A percentile compares a stretch with the other conserved stretches of the same genome.
Evolutionary conservation across 2,888 invertebrate genomes (phyloP).

Genomic region (Cinara cedri): DNA sequence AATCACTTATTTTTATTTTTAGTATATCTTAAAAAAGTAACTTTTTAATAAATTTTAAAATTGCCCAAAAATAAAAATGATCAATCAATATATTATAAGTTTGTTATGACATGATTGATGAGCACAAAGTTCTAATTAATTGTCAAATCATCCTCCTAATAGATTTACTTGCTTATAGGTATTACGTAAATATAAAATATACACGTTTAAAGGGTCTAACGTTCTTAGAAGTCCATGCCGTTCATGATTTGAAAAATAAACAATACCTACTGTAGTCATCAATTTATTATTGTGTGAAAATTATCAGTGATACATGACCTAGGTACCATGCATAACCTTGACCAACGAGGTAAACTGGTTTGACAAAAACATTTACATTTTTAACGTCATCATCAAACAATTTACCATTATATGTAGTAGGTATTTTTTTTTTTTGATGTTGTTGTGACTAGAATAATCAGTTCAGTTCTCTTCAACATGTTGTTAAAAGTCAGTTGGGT

Average conservation of each 20-base stretch:
- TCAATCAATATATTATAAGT: too few species aligned
- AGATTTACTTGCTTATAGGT: too few species aligned
- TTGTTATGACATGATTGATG: too few species aligned
- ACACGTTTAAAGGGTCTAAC: not conserved
- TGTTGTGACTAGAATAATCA: not conserved
- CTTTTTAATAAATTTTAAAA: too few species aligned
- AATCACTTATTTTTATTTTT: too few species aligned
- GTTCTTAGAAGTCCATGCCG: not conserved
- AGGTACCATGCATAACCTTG: constrained; percentile 35
- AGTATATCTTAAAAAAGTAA: too few species aligned
- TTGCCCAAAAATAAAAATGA: too few species aligned
- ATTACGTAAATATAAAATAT: too few species aligned
- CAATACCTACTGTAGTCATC: not conserved
- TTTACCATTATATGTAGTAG: not conserved
- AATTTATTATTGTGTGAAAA: not conserved
- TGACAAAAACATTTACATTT: constrained; percentile 41
- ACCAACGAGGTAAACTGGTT: constrained; percentile 50
- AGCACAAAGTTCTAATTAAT: too few species aligned
- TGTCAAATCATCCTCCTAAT: too few species aligned
- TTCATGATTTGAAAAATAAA: not conserved
- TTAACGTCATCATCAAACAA: constrained; percentile 35
- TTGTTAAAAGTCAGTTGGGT: not conserved
- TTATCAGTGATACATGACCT: not conserved
- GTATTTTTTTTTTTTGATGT: not conserved
- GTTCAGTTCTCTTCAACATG: not conserved